phyloP scores from a whole-genome alignment of 1,140 invertebrate species.

The Drosophila erecta region DNA sequence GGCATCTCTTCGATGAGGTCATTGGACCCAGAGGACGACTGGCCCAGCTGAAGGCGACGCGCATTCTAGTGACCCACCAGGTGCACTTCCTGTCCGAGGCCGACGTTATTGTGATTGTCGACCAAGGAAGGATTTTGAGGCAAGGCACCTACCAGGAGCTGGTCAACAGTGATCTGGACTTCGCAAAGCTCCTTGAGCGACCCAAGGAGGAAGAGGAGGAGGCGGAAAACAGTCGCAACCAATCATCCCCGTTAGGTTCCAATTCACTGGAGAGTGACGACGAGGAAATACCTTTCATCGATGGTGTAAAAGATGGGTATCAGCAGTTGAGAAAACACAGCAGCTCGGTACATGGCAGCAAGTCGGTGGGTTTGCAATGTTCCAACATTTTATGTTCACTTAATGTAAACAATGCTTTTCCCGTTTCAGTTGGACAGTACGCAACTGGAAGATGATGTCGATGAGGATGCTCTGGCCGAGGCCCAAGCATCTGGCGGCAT shows the following conservation, averaged over 20 bases:
- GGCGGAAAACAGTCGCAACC: constrained; percentile 27
- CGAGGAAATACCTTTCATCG: constrained; percentile 84
- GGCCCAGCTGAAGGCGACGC: constrained; percentile 87
- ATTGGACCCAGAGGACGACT: constrained; percentile 86
- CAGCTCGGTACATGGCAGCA: constrained; percentile 57
- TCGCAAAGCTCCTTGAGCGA: constrained; percentile 85
- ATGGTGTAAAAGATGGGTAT: constrained; percentile 72
- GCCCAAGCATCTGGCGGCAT: constrained; percentile 86
- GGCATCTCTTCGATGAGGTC: constrained; percentile 89
- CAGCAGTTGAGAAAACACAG: constrained; percentile 70
- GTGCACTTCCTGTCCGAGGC: constrained; percentile 91
- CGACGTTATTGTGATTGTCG: constrained; percentile 91
- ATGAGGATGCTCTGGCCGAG: constrained; percentile 85
- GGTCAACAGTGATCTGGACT: constrained; percentile 86
- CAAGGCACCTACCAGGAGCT: constrained; percentile 87
- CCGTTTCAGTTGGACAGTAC: constrained; percentile 39
- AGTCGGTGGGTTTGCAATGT: constrained; percentile 57
- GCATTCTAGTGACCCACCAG: constrained; percentile 94
- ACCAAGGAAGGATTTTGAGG: constrained; percentile 87
- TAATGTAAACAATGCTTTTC: too few relatives aligned
- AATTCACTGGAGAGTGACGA: constrained; percentile 64
- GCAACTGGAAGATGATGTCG: constrained; percentile 58
- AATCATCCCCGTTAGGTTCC: constrained; percentile 76
- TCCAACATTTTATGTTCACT: neutral
- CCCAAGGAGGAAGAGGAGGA: constrained; percentile 68